Evolutionary conservation across 2,797 vertebrate species (phyloP).

Genomic region (Channallabes apus): DNA sequence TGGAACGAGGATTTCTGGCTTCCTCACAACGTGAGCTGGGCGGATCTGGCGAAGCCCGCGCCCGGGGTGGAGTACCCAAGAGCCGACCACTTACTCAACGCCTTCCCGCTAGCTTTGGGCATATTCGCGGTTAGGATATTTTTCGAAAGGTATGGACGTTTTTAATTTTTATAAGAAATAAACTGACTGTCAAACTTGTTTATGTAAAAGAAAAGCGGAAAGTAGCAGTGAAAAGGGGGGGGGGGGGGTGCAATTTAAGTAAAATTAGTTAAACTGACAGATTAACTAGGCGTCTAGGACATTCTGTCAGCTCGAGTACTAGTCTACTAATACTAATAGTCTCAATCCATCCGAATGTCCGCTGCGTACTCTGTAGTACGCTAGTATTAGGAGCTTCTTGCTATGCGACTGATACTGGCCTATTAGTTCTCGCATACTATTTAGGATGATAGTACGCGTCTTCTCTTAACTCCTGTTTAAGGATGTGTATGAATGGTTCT

Average conservation of each 20-base stretch:
- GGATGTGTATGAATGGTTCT: too few relatives aligned
- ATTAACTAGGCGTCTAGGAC: background rate
- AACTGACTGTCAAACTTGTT: background rate
- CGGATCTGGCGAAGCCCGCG: conserved; percentile 81
- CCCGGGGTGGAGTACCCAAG: conserved; percentile 82
- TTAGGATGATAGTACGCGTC: background rate
- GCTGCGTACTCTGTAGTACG: background rate
- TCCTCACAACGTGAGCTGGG: conserved; percentile 95
- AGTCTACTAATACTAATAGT: background rate
- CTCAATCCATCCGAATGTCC: background rate
- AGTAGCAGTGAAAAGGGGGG: background rate
- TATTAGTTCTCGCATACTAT: too few relatives aligned
- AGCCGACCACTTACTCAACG: conserved; percentile 81
- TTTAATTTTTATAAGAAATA: background rate
- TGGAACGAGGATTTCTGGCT: conserved; percentile 97
- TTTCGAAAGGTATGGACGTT: conserved; percentile 86
- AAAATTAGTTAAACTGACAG: background rate
- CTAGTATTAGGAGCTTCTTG: background rate
- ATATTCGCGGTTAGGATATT: conserved; percentile 85
- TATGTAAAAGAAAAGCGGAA: background rate
- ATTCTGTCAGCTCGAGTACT: background rate
- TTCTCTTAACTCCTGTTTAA: background rate
- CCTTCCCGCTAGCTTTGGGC: conserved; percentile 84
- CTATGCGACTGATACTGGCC: too few relatives aligned
- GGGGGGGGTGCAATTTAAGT: background rate